Base-by-base conservation (phyloP, 2,113 vertebrate species). In the Hassar affinis region DNA sequence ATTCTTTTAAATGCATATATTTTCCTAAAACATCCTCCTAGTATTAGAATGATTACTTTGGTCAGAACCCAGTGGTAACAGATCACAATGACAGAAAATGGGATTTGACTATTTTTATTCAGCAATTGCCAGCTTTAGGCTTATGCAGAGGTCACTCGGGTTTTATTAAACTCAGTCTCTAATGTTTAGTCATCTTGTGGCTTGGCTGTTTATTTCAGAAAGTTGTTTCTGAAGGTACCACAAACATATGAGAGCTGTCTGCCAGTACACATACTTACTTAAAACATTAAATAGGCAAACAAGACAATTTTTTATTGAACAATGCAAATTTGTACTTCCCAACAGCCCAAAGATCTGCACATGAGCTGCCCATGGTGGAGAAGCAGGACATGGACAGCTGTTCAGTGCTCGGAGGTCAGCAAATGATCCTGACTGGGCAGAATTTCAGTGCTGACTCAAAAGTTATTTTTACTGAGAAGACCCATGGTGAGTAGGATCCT, bases 361-460 rank as follows among this genome's bases (percentile, higher is more conserved):
- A 99, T 11, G 97, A 99, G 91, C 96, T 99, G 89, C 98, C 98
- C 86, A 96, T 98, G 96, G 97, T 99, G 87, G 98, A 99, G 83
- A 96, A 97, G 88, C 97, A 99, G 86, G 97, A 99, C 90, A 94
- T 94, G n/a, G 97, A 98, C 84, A 93, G 95, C 90, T 99, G 98
- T 91, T 96, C 96, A 0, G 96, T 96, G 7, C 96, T 97, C 54
- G 98, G 98, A 22, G 98, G 98, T 76, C 98, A 99, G 81, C 98
- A 98, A 92, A 99, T 99, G 97, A 98, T 99, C 87, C 95, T 99
- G 82, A 98, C 94, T 0, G 98, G 98, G 27, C 97, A 99, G 84
- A 99, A 99, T 90, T 99, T 99, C 91, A 98, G 97, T 38, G 94
- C 97, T 0, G 98, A 99, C 88, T 99, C 98, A 86, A 99, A 98